phyloP scores from a whole-genome alignment of 2,113 vertebrate species.

The Panurus biarmicus region DNA sequence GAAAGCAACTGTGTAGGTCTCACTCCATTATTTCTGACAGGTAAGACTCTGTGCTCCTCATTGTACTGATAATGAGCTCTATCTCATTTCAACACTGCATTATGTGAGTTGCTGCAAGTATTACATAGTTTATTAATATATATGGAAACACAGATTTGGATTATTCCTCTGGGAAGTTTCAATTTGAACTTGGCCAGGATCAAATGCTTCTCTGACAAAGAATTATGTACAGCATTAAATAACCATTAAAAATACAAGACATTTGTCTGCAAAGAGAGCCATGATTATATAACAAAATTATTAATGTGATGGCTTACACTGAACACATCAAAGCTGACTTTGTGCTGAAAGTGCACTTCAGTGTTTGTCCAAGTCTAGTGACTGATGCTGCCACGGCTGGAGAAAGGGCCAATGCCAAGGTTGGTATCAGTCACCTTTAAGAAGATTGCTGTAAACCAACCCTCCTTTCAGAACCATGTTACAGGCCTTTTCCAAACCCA shows the following conservation, averaged over 20 bases:
- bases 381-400: rapidly evolving
- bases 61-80: conserved; percentile 47
- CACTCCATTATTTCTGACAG: conserved; percentile 62
- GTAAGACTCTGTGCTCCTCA: conserved; percentile 28
- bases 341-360: not conserved
- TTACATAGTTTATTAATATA: conserved; percentile 45
- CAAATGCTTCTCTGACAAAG: not conserved
- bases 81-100: conserved; percentile 45
- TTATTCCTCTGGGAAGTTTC: conserved; percentile 43
- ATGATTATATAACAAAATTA: not conserved
- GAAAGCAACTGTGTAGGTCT: conserved; percentile 46
- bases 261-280: not conserved
- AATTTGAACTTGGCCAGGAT: conserved; percentile 27
- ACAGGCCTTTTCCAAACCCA: not conserved
- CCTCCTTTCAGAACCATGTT: not conserved
- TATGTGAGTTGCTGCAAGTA: conserved; percentile 22
- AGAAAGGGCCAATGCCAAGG: not conserved
- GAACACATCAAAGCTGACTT: not conserved
- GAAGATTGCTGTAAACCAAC: not conserved
- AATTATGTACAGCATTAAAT: not conserved
- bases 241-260: not conserved
- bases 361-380: not conserved
- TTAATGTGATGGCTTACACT: rapidly evolving
- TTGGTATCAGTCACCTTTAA: not conserved
- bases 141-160: conserved; percentile 43